Percentiles rank a stretch among this genome's conserved stretches.
Evolutionary conservation across 2,888 invertebrate species (phyloP).

Genomic region (Epiblema foenella): DNA sequence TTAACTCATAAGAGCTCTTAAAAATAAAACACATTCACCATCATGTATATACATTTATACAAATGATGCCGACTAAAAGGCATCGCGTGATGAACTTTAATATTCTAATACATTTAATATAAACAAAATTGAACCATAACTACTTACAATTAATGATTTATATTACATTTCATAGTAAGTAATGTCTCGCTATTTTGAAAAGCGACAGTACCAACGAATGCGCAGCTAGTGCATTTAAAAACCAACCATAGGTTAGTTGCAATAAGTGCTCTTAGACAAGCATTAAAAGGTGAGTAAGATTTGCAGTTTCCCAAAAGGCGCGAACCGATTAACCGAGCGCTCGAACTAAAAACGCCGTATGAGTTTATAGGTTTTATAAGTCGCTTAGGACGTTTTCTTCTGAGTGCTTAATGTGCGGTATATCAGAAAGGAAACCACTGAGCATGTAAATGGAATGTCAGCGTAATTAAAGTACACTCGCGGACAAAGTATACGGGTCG

Average conservation of each 20-base stretch:
- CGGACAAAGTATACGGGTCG: too few species aligned
- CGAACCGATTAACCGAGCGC: conserved; percentile 40
- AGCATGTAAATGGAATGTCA: conserved; percentile 45
- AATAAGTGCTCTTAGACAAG: background rate
- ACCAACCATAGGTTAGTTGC: background rate
- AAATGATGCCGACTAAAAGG: conserved; percentile 18
- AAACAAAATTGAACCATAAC: conserved; percentile 6
- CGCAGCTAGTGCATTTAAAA: background rate
- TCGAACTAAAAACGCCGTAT: background rate
- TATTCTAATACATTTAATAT: background rate
- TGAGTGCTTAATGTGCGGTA: conserved; percentile 6
- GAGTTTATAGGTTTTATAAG: background rate
- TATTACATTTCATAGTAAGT: background rate
- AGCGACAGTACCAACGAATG: background rate
- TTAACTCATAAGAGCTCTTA: too few species aligned
- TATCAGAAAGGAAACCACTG: conserved; percentile 39
- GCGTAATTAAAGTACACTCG: conserved; percentile 44
- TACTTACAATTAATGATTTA: background rate
- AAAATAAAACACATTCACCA: too few species aligned
- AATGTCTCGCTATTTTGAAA: conserved; percentile 25
- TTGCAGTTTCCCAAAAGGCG: conserved; percentile 38
- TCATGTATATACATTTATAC: too few species aligned
- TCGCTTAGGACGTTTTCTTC: background rate
- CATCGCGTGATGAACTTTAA: conserved; percentile 23
- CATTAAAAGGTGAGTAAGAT: conserved; percentile 3